Conservation (phyloP, 2,888 invertebrate genomes). For the Cheilosia vernalis region DNA sequence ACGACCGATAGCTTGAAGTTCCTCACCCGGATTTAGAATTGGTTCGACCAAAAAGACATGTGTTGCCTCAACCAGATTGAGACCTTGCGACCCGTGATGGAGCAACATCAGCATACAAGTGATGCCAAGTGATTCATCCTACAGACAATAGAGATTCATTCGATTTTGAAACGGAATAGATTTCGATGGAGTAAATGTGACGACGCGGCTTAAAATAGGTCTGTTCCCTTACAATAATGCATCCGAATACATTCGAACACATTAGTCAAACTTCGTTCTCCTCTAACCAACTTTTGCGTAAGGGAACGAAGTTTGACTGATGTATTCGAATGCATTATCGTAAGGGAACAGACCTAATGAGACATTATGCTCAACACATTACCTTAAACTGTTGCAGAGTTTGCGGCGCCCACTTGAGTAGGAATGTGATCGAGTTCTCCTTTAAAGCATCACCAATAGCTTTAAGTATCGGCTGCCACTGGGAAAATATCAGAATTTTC, state of each 20-base stretch:
- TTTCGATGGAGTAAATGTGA: neutral
- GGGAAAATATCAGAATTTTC: constrained; percentile 90
- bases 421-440: constrained; percentile 78
- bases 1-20: constrained; percentile 90
- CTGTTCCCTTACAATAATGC: too few relatives aligned
- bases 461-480: constrained; percentile 83
- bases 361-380: neutral
- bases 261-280: too few relatives aligned
- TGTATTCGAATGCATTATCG: too few relatives aligned
- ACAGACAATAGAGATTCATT: constrained; percentile 21
- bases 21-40: constrained; percentile 88
- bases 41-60: constrained; percentile 91
- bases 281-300: too few relatives aligned
- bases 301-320: too few relatives aligned
- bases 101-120: constrained; percentile 88
- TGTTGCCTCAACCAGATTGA: constrained; percentile 91
- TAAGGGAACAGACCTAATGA: too few relatives aligned
- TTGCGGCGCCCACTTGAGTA: constrained; percentile 80
- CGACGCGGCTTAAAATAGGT: too few relatives aligned
- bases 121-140: constrained; percentile 83
- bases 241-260: too few relatives aligned
- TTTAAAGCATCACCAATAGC: constrained; percentile 79
- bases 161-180: neutral
- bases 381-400: constrained; percentile 85
- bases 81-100: constrained; percentile 88